Base-by-base conservation (phyloP, 2,888 invertebrate genomes). In the Odontomyia ornata region DNA sequence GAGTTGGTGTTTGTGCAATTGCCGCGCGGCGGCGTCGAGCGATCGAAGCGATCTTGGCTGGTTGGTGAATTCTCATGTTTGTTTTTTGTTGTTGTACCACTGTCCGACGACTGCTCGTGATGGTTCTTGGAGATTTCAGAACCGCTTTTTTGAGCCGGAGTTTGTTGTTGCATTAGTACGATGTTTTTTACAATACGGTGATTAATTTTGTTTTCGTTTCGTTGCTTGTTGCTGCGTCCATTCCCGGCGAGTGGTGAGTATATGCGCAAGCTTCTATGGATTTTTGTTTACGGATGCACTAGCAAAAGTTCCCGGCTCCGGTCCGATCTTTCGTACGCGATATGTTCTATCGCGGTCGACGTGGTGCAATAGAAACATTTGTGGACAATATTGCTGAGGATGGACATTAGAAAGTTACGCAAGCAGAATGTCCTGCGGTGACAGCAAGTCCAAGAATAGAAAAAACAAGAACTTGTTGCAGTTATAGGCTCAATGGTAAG, bases 281-380 rank as follows among this genome's bases (percentile, higher is more conserved):
- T 36, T 36, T 36, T 69, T 69, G 69, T 69, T 69, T 69, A 69
- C 69, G 69, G 46, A 69, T 47, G 46, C 69, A 43, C 18, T 23
- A 47, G 67, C 0, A 43, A 52, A 15, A 18, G 57, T 18, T 23
- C 11, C 11, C 57, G 57, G 25, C 25, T 25, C 9, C 21, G 57
- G 23, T 25, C 57, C 57, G 57, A 60, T 60, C 21, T 9, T 52
- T 52, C 7, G 4, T 52, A 15, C 52, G 52, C 52, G 18, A 18
- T 9, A 43, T 43, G 7, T 13, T 7, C 43, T 13, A 18, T 52
- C 52, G 52, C 52, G 15, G 43, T 52, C 15, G 52, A 4, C 52
- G 52, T 15, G 52, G 36, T 9, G 36, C 9, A 36, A 9, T 36
- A 36, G 9, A 36, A n/a, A n/a, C n/a, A n/a, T n/a, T n/a, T n/a